A percentile compares a stretch with the other conserved stretches of the same genome.
phyloP scores from a whole-genome alignment of 2,113 vertebrate genomes.

The Prionailurus viverrinus region DNA sequence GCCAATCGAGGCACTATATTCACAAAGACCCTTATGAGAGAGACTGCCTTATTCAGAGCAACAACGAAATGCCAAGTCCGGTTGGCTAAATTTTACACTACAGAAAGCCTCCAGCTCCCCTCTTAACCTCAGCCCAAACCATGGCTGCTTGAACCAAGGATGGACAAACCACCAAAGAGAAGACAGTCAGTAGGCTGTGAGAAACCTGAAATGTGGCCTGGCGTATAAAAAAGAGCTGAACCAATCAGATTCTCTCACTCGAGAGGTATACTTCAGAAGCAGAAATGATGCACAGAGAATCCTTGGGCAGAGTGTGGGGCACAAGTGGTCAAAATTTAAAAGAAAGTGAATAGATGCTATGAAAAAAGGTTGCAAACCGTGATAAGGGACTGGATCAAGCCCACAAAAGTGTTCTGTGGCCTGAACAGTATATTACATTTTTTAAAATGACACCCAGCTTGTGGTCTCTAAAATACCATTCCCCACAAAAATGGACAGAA shows the following conservation, averaged over 20 bases:
- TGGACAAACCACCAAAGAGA: conserved; percentile 15
- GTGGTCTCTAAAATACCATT: conserved; percentile 26
- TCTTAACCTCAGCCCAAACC: conserved; percentile 33
- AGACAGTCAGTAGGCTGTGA: not conserved
- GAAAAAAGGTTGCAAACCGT: conserved; percentile 1
- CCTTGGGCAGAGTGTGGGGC: not conserved
- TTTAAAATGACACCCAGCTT: conserved; percentile 4
- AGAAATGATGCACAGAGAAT: not conserved
- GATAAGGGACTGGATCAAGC: not conserved
- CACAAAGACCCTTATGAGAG: conserved; percentile 18
- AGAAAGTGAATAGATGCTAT: not conserved
- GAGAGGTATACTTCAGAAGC: not conserved
- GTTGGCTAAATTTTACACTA: not conserved
- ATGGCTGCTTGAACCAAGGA: not conserved
- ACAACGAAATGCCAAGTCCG: not conserved
- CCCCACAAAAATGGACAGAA: conserved; percentile 39
- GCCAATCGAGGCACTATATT: not conserved
- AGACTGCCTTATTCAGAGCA: not conserved
- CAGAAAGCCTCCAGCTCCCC: not conserved
- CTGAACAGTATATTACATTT: not conserved
- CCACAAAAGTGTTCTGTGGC: not conserved
- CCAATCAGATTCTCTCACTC: not conserved
- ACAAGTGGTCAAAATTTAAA: not conserved
- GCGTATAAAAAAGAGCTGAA: conserved; percentile 17
- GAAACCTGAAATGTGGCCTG: not conserved